Evolutionary conservation across 2,113 vertebrate species (phyloP).

Genomic region (Brachypteracias leptosomus): DNA sequence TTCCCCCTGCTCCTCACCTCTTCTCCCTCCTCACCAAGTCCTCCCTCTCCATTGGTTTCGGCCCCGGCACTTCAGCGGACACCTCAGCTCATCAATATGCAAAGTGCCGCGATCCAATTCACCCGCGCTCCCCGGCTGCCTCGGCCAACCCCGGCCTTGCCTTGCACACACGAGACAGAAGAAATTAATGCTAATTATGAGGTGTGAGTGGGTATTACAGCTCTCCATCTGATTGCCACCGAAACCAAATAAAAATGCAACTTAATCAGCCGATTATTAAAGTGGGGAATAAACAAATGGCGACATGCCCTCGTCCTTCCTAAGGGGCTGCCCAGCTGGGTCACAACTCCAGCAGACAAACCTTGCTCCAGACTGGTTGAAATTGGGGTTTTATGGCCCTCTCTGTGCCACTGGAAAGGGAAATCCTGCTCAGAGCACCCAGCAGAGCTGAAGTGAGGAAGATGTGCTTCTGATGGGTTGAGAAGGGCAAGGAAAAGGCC

Average conservation of each 20-base stretch:
- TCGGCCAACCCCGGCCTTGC: constrained; percentile 58
- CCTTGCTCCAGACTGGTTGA: background rate
- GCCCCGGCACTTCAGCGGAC: background rate
- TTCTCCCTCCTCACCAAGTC: background rate
- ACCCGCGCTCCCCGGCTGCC: background rate
- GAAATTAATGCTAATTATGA: constrained; percentile 77
- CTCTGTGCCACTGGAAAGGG: background rate
- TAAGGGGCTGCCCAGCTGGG: background rate
- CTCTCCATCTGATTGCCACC: constrained; percentile 68
- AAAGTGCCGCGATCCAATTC: background rate
- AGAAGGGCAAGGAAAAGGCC: background rate
- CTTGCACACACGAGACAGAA: constrained; percentile 23
- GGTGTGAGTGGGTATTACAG: constrained; percentile 64
- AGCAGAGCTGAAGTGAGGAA: background rate
- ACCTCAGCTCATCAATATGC: constrained; percentile 28
- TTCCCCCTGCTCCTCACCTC: background rate
- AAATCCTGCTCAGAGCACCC: background rate
- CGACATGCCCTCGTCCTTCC: background rate
- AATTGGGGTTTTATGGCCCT: background rate
- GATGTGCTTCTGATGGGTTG: background rate
- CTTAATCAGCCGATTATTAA: constrained; percentile 73
- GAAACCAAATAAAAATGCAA: constrained; percentile 73
- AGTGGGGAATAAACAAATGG: constrained; percentile 61
- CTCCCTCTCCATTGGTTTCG: background rate
- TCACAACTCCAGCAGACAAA: background rate